Conservation (phyloP, 2,888 invertebrate species). For the Caenorhabditis sp. region DNA sequence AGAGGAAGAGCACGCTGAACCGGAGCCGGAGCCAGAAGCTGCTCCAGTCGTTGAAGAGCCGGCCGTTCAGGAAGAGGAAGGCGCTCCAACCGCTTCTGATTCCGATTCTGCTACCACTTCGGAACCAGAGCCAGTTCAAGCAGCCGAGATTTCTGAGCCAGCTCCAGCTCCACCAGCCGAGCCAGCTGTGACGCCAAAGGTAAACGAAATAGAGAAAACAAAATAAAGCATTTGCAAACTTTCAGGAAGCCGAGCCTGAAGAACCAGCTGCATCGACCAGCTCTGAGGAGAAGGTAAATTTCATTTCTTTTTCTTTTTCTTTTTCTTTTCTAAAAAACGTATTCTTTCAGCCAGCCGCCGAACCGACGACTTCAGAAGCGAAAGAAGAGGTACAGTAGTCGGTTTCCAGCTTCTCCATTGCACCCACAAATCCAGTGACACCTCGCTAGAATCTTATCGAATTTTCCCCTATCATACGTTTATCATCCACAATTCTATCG, state of each 20-base stretch:
- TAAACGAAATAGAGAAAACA: neutral
- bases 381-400: slow-evolving; percentile 45
- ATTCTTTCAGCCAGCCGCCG: slow-evolving; percentile 18
- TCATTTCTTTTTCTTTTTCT: neutral
- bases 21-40: slow-evolving; percentile 6
- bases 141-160: slow-evolving; percentile 1
- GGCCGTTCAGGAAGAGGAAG: slow-evolving; percentile 6
- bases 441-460: slow-evolving; percentile 3
- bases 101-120: too few species aligned
- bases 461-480: slow-evolving; percentile 8
- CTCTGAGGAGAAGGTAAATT: slow-evolving; percentile 13
- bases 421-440: slow-evolving; percentile 10
- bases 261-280: slow-evolving; percentile 24
- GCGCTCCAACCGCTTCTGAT: slow-evolving; percentile 20
- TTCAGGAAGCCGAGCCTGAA: slow-evolving; percentile 4
- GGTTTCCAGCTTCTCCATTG: neutral
- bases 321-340: neutral
- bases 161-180: neutral
- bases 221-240: neutral
- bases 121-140: slow-evolving; percentile 7
- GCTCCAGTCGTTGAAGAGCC: slow-evolving; percentile 9
- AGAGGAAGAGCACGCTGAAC: slow-evolving; percentile 4
- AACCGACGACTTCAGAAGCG: slow-evolving; percentile 23
- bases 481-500: slow-evolving; percentile 2
- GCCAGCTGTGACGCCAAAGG: slow-evolving; percentile 1